Percentiles rank a stretch among this genome's conserved stretches.
These are phyloP conservation scores for Bambusicola thoracicus DNA, from an alignment of 2,113 vertebrate species.

Conservation along the genomic window DNA sequence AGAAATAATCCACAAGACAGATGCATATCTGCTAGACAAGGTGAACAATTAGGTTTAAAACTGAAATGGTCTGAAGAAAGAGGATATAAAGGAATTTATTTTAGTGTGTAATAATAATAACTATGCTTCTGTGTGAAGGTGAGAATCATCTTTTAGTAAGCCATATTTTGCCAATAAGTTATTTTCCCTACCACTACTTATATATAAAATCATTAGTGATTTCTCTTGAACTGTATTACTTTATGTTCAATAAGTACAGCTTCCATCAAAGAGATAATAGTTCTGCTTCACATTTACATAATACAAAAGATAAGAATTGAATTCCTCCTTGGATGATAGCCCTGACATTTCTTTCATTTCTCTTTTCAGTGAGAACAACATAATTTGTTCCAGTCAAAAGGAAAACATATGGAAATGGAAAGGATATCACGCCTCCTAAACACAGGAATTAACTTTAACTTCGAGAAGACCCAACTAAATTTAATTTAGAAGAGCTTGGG, in stretches of 20 bases:
- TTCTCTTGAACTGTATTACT: slow-evolving; percentile 2
- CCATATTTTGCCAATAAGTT: neutral
- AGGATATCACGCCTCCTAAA: neutral
- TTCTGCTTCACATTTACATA: slow-evolving; percentile 17
- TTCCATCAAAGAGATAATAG: neutral
- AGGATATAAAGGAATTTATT: neutral
- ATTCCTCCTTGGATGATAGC: slow-evolving; percentile 2
- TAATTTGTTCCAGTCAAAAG: slow-evolving; percentile 31
- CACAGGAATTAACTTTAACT: neutral
- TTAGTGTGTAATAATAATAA: neutral
- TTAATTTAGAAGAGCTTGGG: neutral
- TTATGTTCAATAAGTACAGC: neutral
- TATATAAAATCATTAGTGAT: neutral
- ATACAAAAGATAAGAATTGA: slow-evolving; percentile 25
- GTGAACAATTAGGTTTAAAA: neutral
- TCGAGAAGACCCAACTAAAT: neutral
- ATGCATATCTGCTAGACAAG: neutral
- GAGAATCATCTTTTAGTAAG: neutral
- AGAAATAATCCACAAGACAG: neutral
- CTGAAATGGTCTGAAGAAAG: neutral
- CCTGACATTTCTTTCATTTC: slow-evolving; percentile 16
- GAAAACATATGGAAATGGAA: slow-evolving; percentile 9
- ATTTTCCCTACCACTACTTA: neutral
- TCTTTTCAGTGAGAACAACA: neutral
- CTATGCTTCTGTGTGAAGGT: neutral